Conservation (phyloP, 2,113 vertebrate genomes). For the Bungarus multicinctus region DNA sequence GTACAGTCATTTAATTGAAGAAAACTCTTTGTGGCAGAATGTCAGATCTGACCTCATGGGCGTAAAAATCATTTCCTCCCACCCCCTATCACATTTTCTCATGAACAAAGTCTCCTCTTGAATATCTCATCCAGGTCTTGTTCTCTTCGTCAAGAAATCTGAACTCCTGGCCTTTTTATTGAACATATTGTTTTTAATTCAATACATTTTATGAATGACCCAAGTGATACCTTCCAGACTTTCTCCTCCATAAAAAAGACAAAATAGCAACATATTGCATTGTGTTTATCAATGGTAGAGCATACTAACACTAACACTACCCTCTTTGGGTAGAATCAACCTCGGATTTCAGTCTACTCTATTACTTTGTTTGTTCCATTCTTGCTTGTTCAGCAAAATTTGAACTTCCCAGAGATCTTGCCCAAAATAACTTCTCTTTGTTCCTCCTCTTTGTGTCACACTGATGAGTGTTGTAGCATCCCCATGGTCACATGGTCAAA, state of each 20-base stretch:
- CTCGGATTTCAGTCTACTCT: background rate
- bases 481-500: too few species aligned
- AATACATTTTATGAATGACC: background rate
- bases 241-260: background rate
- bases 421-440: background rate
- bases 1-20: background rate
- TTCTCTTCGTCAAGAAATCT: background rate
- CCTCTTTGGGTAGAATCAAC: background rate
- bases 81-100: background rate
- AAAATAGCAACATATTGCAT: background rate
- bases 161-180: background rate
- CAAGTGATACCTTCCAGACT: background rate
- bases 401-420: background rate
- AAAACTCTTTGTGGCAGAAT: background rate
- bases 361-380: background rate
- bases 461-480: too few species aligned
- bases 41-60: background rate
- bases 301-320: background rate
- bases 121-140: background rate
- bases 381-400: background rate
- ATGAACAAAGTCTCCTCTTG: background rate
- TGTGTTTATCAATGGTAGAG: background rate
- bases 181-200: background rate
- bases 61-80: background rate
- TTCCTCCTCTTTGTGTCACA: background rate